Evolutionary conservation across 37 sponge, comb jelly and placozoan species (phyloP), one percentile per base, ranked within the genome.

Genomic region (Chondrilla cf. caribensis): DNA sequence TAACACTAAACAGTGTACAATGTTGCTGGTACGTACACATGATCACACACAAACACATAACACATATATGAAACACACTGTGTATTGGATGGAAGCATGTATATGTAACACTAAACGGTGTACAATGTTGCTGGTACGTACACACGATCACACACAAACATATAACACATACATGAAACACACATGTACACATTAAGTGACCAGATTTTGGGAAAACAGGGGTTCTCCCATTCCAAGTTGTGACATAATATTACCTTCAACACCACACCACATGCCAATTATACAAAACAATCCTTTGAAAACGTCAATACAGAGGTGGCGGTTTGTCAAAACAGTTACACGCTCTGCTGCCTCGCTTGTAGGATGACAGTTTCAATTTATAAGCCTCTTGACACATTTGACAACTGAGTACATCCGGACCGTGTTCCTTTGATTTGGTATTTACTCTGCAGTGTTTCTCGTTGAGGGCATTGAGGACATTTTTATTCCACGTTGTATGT

Each of bases 291-390:
- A 67, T 17, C 3, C 2, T 33, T 31, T 19, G 41, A 73, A 3
- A 40, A 39, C 0, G 21, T 73, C 6, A 9, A 37, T 41, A 24
- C 22, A 73, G 40, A 1, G 76, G 76, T 39, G 76, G 76, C 18
- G 76, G 76, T 21, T 73, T 38, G 41, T 42, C 40, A 22, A 43
- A 42, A 40, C 76, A 73, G 76, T 73, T 73, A 6, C 76, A 73
- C 19, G 76, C 24, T 40, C 76, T 38, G 0, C 43, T n/a, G 6
- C 76, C 76, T 41, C 36, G 19, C 2, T 25, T 17, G 44, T 73
- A 73, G 2, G 76, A 73, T 2, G 76, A 31, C 44, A 73, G 39
- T 15, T 73, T 73, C 42, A 73, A 37, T 2, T 73, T 22, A 22
- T 38, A 73, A 21, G 76, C 76, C 6, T 73, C 24, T 3, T 73